Evolutionary conservation across 2,888 invertebrate species (phyloP).

Genomic region (Athalia rosae): DNA sequence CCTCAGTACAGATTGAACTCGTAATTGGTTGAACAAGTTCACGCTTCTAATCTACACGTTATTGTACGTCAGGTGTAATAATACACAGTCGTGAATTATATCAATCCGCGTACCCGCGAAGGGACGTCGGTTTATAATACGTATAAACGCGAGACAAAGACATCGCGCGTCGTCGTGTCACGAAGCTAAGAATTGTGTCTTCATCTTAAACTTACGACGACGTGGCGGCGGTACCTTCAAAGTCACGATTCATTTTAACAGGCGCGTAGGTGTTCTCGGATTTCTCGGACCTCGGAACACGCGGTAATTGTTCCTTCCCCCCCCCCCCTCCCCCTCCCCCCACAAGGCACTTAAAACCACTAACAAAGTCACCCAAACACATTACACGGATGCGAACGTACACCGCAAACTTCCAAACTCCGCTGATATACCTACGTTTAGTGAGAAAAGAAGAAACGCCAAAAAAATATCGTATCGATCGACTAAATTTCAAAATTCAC

Average conservation of each 20-base stretch:
- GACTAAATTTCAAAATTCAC: too few relatives aligned
- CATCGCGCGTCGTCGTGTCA: neutral
- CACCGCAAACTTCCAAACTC: too few relatives aligned
- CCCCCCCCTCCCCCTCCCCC: too few relatives aligned
- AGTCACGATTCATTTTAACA: constrained; percentile 39
- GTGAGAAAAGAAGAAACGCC: too few relatives aligned
- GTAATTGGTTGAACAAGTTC: too few relatives aligned
- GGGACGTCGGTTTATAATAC: neutral
- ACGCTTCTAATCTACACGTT: too few relatives aligned
- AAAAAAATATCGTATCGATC: too few relatives aligned
- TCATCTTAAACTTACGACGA: constrained; percentile 20
- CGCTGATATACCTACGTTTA: too few relatives aligned
- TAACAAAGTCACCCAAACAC: neutral
- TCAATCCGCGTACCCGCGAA: too few relatives aligned
- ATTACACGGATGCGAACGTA: neutral
- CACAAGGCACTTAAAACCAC: neutral
- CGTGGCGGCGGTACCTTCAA: constrained; percentile 33
- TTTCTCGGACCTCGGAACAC: constrained; percentile 21
- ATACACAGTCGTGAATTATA: too few relatives aligned
- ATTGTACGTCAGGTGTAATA: too few relatives aligned
- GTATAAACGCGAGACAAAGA: neutral
- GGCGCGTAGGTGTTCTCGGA: constrained; percentile 42
- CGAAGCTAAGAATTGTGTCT: constrained; percentile 21
- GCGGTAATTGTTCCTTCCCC: constrained; percentile 30
- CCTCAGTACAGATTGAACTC: too few relatives aligned